These are phyloP conservation scores for Sclerodermus sp. DNA, from an alignment of 2,888 invertebrate species.

Conservation along the genomic window DNA sequence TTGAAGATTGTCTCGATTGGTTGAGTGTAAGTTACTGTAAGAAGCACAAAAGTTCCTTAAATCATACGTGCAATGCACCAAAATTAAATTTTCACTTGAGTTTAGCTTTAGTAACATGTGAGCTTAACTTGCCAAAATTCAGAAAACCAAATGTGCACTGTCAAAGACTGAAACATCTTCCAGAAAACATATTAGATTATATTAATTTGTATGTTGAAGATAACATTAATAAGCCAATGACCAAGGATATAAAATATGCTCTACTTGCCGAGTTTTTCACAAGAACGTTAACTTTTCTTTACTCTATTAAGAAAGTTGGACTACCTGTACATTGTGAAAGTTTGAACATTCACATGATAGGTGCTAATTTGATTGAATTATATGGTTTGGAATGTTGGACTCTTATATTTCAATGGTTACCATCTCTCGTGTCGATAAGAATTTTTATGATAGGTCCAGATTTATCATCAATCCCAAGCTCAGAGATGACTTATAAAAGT, in stretches of 20 bases:
- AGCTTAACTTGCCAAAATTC: constrained; percentile 26
- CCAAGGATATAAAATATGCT: constrained; percentile 20
- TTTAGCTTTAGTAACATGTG: constrained; percentile 21
- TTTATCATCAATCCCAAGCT: constrained; percentile 23
- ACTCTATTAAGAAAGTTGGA: constrained; percentile 33
- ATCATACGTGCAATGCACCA: constrained; percentile 28
- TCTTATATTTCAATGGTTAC: constrained; percentile 47
- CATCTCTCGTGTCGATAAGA: constrained; percentile 27
- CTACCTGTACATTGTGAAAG: constrained; percentile 2
- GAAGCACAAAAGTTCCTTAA: constrained; percentile 25
- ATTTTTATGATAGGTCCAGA: constrained; percentile 50
- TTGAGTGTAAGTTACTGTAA: constrained; percentile 40
- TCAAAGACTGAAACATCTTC: constrained; percentile 23
- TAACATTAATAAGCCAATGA: constrained; percentile 17
- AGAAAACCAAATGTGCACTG: constrained; percentile 27
- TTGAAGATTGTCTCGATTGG: constrained; percentile 40
- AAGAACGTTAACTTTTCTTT: constrained; percentile 42
- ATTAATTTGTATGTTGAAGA: constrained; percentile 28
- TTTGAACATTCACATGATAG: constrained; percentile 48
- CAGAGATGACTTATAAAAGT: constrained; percentile 26
- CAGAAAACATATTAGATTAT: constrained; percentile 32
- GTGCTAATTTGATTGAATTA: constrained; percentile 44
- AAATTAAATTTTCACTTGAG: constrained; percentile 39
- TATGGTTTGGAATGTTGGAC: constrained; percentile 45
- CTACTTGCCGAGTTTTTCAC: constrained; percentile 40